Conservation (phyloP, 2,113 vertebrate species). For the cattle (Bos taurus) region DNA sequence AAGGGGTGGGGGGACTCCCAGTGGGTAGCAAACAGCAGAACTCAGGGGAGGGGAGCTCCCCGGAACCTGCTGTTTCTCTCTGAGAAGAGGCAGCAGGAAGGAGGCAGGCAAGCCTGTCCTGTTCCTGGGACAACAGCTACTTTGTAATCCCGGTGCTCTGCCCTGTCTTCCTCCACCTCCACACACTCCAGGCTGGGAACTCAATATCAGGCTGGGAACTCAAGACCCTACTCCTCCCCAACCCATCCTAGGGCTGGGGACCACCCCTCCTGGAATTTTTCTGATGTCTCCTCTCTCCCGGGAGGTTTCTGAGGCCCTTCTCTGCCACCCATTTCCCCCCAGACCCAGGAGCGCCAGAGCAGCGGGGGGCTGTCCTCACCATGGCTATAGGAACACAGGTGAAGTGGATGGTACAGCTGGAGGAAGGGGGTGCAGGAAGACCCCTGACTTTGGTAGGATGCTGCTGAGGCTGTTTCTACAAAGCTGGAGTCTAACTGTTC, state of each 20-base stretch:
- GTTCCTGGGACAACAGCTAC: background rate
- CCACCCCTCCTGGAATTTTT: background rate
- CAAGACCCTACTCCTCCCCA: background rate
- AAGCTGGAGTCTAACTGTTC: background rate
- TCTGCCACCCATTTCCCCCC: background rate
- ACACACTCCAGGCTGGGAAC: background rate
- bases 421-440: accelerated
- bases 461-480: background rate
- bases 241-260: background rate
- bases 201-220: background rate
- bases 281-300: background rate
- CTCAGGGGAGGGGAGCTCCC: background rate
- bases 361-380: too few species aligned
- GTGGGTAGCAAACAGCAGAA: background rate
- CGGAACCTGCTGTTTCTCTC: accelerated
- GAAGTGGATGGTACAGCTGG: accelerated
- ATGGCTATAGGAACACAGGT: background rate
- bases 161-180: too few species aligned
- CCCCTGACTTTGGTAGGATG: background rate
- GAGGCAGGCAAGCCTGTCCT: constrained; percentile 10
- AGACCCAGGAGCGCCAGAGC: background rate
- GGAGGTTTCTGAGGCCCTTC: too few species aligned
- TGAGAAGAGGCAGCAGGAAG: background rate
- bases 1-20: background rate
- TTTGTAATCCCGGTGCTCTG: constrained; percentile 9